Conservation (phyloP, 2,113 vertebrate species). For the Tragulus kanchil region DNA sequence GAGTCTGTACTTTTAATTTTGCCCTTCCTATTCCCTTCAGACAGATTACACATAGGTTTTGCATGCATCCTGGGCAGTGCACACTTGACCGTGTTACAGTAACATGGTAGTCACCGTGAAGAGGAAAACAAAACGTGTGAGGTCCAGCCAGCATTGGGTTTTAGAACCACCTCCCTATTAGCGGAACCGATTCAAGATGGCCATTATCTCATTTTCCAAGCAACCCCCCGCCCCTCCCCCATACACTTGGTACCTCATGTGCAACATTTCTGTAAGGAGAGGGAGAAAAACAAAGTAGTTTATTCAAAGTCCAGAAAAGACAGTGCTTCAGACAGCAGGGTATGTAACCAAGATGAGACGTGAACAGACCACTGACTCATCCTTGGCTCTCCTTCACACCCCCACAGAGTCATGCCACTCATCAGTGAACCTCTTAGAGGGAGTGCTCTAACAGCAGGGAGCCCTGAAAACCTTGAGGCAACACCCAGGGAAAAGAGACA, state of each 20-base stretch:
- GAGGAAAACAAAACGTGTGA: neutral
- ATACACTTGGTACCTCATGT: neutral
- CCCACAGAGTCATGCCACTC: neutral
- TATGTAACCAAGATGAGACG: neutral
- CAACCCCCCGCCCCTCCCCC: no score
- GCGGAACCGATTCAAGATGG: neutral
- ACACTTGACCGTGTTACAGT: neutral
- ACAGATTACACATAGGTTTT: neutral
- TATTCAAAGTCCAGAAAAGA: neutral
- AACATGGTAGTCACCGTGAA: neutral
- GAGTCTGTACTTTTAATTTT: neutral
- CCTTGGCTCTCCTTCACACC: neutral
- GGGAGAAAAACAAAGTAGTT: neutral
- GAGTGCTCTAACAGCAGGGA: neutral
- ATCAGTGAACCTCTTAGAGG: neutral
- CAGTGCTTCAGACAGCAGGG: constrained; percentile 18
- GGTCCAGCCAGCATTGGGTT: neutral
- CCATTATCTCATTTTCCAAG: constrained; percentile 23
- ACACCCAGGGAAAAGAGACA: neutral
- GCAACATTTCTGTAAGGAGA: neutral
- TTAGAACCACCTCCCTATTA: neutral
- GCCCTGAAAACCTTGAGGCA: neutral
- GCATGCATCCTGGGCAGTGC: neutral
- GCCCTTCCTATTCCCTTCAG: neutral
- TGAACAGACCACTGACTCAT: constrained; percentile 41